Evolutionary conservation across 2,797 vertebrate species (phyloP).

Genomic region (Gobionotothen gibberifrons): DNA sequence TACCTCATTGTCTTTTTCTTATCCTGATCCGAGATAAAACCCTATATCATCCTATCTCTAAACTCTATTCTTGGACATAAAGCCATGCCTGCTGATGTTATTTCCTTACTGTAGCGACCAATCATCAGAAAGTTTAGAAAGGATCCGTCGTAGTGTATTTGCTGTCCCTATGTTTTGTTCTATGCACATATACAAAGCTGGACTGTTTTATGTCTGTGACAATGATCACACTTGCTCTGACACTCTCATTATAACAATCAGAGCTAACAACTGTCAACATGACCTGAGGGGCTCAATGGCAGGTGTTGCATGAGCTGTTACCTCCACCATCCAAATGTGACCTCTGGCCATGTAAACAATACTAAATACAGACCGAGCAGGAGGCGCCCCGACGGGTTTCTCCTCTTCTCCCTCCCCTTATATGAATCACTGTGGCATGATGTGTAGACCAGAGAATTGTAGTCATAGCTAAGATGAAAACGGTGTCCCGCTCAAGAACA

Average conservation of each 20-base stretch:
- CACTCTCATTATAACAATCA: constrained; percentile 65
- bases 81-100: neutral
- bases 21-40: no score
- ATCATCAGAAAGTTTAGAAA: neutral
- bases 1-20: no score
- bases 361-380: constrained; percentile 47
- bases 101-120: neutral
- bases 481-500: constrained; percentile 30
- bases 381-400: constrained; percentile 14
- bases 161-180: neutral
- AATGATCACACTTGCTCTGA: constrained; percentile 39
- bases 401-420: constrained; percentile 25
- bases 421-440: constrained; percentile 44
- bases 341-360: constrained; percentile 60
- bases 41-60: neutral
- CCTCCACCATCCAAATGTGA: constrained; percentile 43
- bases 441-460: constrained; percentile 23
- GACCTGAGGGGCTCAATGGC: constrained; percentile 59
- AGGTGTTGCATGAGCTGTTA: constrained; percentile 70
- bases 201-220: constrained; percentile 22
- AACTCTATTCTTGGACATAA: neutral
- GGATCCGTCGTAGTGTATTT: neutral
- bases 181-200: constrained; percentile 6
- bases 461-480: constrained; percentile 36
- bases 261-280: constrained; percentile 60